Evolutionary conservation across 2,797 vertebrate species (phyloP), one percentile per base, ranked within the genome.

Genomic region (Pseudomugil tenellus): DNA sequence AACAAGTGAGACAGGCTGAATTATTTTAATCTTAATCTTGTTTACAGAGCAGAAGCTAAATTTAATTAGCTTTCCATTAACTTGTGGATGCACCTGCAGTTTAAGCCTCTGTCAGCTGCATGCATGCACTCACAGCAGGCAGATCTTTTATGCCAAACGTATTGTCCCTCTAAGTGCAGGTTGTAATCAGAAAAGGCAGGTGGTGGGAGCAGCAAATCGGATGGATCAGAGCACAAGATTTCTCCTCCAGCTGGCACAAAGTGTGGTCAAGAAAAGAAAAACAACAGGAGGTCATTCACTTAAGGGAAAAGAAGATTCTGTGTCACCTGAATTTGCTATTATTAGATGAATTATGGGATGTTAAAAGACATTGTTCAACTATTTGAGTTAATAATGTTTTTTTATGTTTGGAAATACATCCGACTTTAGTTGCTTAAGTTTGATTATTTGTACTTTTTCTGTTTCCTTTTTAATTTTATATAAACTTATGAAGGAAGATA

Each of bases 31-130:
- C 21, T 59, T 60, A 43, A 55, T 74, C 60, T 41, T 49, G 55
- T 67, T 70, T 53, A 62, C 56, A 54, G 49, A 63, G 23, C 46
- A 21, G 46, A 54, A 66, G 56, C 31, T 35, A 26, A 34, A 67
- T 70, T 41, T 65, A 32, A 72, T 78, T 78, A 75, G 63, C 39
- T 69, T 72, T 74, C 60, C 55, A 63, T 87, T 64, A 63, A 57
- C 52, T 53, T 19, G 67, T 72, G 48, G n/a, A n/a, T n/a, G n/a
- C 75, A 83, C 63, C 73, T 83, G 83, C 66, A 72, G 83, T 61
- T 76, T 70, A 58, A 74, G 67, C 76, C 74, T 79, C 62, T n/a
- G 59, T 55, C 65, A n/a, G 66, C 34, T 34, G 16, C 64, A 28
- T 25, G 28, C 52, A 29, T 35, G 26, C 9, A 19, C 56, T 59